Evolutionary conservation across 2,888 invertebrate genomes (phyloP).

Genomic region (Lottia scabra): DNA sequence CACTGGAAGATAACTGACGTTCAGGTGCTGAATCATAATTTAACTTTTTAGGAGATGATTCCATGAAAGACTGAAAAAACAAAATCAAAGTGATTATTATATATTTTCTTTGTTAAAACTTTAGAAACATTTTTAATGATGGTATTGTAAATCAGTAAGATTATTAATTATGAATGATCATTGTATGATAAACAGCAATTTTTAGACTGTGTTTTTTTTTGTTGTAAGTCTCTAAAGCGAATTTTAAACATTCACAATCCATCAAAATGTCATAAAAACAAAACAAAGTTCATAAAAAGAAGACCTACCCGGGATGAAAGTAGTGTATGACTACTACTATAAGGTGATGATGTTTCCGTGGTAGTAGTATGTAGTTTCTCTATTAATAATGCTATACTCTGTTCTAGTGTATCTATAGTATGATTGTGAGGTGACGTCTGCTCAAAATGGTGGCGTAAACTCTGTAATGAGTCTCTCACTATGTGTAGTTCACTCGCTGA

Average conservation of each 20-base stretch:
- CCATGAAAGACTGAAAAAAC: not conserved
- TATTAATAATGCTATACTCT: constrained; percentile 67
- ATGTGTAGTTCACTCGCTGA: constrained; percentile 64
- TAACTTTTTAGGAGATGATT: constrained; percentile 23
- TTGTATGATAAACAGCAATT: too few species aligned
- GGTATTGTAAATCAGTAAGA: too few species aligned
- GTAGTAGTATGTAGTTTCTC: constrained; percentile 58
- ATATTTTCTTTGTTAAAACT: too few species aligned
- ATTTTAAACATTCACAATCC: too few species aligned
- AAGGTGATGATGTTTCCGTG: not conserved
- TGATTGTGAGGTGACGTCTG: constrained; percentile 67
- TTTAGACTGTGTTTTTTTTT: too few species aligned
- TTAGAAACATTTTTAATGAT: too few species aligned
- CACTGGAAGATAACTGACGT: constrained; percentile 51
- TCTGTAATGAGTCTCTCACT: constrained; percentile 67
- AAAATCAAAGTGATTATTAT: too few species aligned
- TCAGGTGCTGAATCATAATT: constrained; percentile 61
- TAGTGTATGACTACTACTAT: not conserved
- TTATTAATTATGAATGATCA: too few species aligned
- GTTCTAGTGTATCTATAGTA: constrained; percentile 69
- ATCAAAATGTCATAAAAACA: too few species aligned
- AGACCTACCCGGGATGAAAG: not conserved
- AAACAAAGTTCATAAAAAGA: too few species aligned
- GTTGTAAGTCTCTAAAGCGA: too few species aligned
- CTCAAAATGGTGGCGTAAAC: constrained; percentile 65